Percentiles rank a stretch among this genome's conserved stretches.
Evolutionary conservation across 2,888 invertebrate species (phyloP).

Genomic region (Syrphus vitripennis): DNA sequence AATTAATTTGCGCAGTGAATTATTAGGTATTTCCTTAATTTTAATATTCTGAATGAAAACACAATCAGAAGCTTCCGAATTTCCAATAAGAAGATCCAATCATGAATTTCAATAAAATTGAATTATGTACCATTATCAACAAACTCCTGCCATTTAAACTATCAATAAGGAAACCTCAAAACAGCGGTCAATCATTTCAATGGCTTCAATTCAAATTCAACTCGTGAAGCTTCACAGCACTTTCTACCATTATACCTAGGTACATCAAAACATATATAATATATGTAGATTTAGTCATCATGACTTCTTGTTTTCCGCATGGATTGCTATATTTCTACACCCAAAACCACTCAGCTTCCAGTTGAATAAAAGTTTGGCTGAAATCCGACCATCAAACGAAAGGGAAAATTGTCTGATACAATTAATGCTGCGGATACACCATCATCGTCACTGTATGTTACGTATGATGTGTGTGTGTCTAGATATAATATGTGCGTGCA

Average conservation of each 20-base stretch:
- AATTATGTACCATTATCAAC: neutral
- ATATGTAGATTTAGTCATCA: neutral
- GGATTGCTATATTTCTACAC: constrained; percentile 41
- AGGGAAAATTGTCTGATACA: constrained; percentile 60
- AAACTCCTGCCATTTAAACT: neutral
- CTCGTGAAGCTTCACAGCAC: neutral
- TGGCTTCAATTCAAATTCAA: constrained; percentile 3
- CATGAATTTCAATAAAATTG: neutral
- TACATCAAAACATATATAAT: too few species aligned
- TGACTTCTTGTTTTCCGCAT: neutral
- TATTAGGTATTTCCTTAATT: too few species aligned
- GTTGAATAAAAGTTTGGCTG: constrained; percentile 45
- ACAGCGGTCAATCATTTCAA: constrained; percentile 45
- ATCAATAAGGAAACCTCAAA: constrained; percentile 24
- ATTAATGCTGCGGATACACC: constrained; percentile 54
- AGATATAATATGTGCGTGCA: too few species aligned
- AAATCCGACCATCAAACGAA: constrained; percentile 37
- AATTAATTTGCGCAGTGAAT: too few species aligned
- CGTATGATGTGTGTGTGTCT: neutral
- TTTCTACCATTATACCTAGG: too few species aligned
- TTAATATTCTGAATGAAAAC: neutral
- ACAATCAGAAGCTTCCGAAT: neutral
- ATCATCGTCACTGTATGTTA: neutral
- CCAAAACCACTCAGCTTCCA: constrained; percentile 60
- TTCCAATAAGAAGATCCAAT: neutral